Evolutionary conservation across 2,797 vertebrate genomes (phyloP).

Genomic region (Phoebastria nigripes): DNA sequence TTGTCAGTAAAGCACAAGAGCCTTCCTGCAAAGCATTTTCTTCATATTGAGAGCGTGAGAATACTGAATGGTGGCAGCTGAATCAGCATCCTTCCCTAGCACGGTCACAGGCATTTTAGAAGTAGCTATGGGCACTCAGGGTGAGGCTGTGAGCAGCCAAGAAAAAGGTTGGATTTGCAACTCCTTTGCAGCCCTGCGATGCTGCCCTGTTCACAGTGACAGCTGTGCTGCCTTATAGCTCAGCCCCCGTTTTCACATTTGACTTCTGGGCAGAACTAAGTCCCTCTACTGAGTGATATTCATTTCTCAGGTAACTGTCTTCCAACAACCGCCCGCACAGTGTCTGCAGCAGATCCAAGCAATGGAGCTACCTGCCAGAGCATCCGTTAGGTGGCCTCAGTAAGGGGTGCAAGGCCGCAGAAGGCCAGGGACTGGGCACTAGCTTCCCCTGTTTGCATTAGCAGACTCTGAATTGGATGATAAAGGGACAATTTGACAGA

Average conservation of each 20-base stretch:
- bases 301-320: neutral
- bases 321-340: neutral
- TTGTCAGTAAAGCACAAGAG: neutral
- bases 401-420: fast-evolving
- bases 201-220: neutral
- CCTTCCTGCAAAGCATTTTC: neutral
- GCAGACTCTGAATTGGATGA: neutral
- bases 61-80: neutral
- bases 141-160: neutral
- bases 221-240: neutral
- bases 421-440: too few relatives aligned
- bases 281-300: neutral
- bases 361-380: neutral
- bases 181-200: fast-evolving
- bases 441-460: neutral
- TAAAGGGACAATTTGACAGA: neutral
- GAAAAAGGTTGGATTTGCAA: neutral
- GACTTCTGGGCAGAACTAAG: neutral
- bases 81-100: too few relatives aligned
- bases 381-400: fast-evolving
- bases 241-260: neutral
- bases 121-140: neutral
- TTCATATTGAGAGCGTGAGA: neutral
- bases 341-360: neutral
- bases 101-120: neutral